Conservation (phyloP, 1,140 invertebrate genomes). For the Drosophila chauvacae region DNA sequence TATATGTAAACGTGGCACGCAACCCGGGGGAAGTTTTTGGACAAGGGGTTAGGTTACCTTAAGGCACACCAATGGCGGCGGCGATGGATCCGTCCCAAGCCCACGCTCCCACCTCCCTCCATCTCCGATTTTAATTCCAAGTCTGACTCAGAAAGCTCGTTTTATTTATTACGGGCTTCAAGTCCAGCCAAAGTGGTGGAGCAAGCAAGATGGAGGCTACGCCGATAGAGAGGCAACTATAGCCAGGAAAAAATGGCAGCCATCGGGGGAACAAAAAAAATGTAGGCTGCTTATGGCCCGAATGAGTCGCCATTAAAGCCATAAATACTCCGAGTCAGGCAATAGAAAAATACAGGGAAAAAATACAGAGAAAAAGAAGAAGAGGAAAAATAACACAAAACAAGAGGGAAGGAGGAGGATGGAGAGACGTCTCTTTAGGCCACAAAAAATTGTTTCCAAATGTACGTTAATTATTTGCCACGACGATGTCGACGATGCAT, state of each 20-base stretch:
- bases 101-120: constrained; percentile 4
- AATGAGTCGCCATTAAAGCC: constrained; percentile 74
- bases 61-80: constrained; percentile 69
- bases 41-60: constrained; percentile 30
- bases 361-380: constrained; percentile 15
- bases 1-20: constrained; percentile 61
- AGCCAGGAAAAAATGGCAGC: constrained; percentile 62
- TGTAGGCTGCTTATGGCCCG: constrained; percentile 48
- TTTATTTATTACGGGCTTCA: constrained; percentile 57
- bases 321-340: constrained; percentile 63
- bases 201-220: constrained; percentile 6
- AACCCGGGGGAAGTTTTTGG: constrained; percentile 9
- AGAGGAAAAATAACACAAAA: background rate
- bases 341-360: constrained; percentile 47
- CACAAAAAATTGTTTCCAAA: constrained; percentile 76
- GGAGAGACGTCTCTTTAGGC: constrained; percentile 30
- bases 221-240: constrained; percentile 19
- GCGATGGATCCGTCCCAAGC: constrained; percentile 31
- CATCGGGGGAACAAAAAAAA: constrained; percentile 28
- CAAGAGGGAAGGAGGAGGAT: background rate
- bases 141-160: constrained; percentile 48
- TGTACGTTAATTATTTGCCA: constrained; percentile 81
- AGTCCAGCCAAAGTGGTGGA: constrained; percentile 3
- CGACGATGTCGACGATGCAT: constrained; percentile 61
- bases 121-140: constrained; percentile 12